phyloP scores from a whole-genome alignment of 2,113 vertebrate genomes.

The Rostratula benghalensis region DNA sequence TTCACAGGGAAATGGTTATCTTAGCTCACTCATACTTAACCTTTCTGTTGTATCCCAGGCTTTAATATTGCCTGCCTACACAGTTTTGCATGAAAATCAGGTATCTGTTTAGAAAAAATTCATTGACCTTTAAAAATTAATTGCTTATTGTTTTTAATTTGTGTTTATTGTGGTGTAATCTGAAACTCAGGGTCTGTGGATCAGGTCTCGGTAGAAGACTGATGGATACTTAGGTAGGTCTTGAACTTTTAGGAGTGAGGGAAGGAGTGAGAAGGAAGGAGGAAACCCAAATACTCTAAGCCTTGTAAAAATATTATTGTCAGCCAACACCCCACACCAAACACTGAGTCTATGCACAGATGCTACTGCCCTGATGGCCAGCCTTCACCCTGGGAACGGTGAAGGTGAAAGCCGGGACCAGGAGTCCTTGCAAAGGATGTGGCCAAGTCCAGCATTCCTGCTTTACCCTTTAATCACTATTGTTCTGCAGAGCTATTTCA shows the following conservation, averaged over 20 bases:
- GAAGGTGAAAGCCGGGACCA: background rate
- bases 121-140: conserved; percentile 13
- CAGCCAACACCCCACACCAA: background rate
- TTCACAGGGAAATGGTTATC: conserved; percentile 51
- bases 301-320: background rate
- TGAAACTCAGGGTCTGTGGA: background rate
- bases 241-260: background rate
- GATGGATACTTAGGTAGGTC: background rate
- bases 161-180: background rate
- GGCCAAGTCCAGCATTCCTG: background rate
- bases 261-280: background rate
- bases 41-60: background rate
- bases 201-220: background rate
- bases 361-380: background rate
- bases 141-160: background rate
- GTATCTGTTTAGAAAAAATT: background rate
- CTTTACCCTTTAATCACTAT: background rate
- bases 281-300: background rate
- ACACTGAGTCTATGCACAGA: rapidly evolving
- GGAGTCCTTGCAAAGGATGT: background rate
- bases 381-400: background rate
- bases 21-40: conserved; percentile 20
- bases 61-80: background rate
- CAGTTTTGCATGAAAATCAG: background rate
- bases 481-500: background rate